These are phyloP conservation scores for Glyptemys insculpta DNA, from an alignment of 2,797 vertebrate species.

Conservation along the genomic window DNA sequence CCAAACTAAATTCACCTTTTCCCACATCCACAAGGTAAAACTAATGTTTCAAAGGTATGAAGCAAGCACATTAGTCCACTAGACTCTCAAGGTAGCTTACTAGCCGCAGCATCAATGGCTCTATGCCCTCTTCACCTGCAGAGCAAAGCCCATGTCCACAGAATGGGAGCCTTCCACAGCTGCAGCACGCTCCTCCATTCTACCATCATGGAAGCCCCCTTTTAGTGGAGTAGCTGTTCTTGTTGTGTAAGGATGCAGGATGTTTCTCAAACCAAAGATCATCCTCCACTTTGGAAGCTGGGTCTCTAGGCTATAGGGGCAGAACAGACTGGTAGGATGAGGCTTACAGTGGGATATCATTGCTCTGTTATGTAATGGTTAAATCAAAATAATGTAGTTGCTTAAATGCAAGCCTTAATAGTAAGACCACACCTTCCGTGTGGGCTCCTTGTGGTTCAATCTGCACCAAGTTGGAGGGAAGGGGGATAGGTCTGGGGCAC, in stretches of 20 bases:
- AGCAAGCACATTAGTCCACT: background rate
- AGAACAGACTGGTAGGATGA: background rate
- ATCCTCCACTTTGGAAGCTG: background rate
- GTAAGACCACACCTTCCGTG: rapidly evolving
- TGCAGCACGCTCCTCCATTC: background rate
- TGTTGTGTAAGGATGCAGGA: background rate
- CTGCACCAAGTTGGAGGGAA: background rate
- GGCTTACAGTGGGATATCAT: background rate
- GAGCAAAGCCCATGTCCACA: background rate
- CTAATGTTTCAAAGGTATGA: background rate
- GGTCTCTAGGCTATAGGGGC: rapidly evolving
- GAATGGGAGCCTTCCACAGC: background rate
- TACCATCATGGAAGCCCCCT: background rate
- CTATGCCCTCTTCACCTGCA: background rate
- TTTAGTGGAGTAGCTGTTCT: background rate
- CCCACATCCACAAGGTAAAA: background rate
- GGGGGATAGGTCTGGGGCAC: background rate
- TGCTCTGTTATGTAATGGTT: background rate
- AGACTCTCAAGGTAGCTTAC: background rate
- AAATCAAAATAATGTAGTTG: background rate
- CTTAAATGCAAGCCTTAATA: background rate
- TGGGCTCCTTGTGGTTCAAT: background rate
- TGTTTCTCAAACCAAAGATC: background rate
- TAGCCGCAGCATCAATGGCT: background rate
- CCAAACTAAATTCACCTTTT: background rate